Evolutionary conservation across 2,797 vertebrate species (phyloP).

Genomic region (Microchirus variegatus): DNA sequence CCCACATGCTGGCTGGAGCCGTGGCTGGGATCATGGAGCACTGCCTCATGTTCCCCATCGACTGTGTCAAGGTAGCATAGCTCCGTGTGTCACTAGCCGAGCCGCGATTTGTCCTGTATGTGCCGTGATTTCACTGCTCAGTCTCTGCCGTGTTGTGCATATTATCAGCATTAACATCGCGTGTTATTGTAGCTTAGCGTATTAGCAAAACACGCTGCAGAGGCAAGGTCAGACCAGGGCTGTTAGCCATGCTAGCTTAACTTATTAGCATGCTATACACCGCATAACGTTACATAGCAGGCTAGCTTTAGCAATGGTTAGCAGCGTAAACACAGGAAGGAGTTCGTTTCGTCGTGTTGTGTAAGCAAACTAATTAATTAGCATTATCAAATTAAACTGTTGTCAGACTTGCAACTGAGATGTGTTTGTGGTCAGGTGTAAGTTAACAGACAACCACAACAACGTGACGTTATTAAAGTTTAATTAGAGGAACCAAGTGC

Average conservation of each 20-base stretch:
- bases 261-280: conserved; percentile 36
- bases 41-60: conserved; percentile 97
- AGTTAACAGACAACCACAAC: neutral
- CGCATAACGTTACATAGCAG: neutral
- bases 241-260: conserved; percentile 19
- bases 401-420: neutral
- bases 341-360: neutral
- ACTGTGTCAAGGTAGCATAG: conserved; percentile 92
- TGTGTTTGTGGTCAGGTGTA: neutral
- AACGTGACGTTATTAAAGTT: too few relatives aligned
- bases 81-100: conserved; percentile 12
- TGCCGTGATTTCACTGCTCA: neutral
- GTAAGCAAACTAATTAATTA: too few relatives aligned
- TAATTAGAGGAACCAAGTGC: neutral
- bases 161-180: neutral
- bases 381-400: neutral
- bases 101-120: neutral
- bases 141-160: neutral
- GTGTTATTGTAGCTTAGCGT: conserved; percentile 62
- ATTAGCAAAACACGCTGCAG: conserved; percentile 62
- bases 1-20: conserved; percentile 95
- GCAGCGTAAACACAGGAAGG: neutral
- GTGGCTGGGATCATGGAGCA: conserved; percentile 97
- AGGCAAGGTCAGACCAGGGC: conserved; percentile 71
- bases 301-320: neutral